A percentile compares a stretch with the other conserved stretches of the same genome.
Evolutionary conservation across 2,797 vertebrate genomes (phyloP).

Genomic region (Jordanella pulchra): DNA sequence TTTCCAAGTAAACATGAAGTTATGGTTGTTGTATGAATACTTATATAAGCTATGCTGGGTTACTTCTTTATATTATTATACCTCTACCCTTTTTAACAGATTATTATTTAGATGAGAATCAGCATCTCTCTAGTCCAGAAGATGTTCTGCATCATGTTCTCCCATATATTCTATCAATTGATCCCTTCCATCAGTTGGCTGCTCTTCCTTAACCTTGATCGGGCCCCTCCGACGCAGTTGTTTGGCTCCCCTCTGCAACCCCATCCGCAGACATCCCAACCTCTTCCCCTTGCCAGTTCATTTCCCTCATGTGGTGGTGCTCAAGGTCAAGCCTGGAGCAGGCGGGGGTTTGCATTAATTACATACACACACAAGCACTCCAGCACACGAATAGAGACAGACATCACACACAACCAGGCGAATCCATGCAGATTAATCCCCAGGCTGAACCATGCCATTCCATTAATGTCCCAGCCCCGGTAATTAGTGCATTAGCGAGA

Average conservation of each 20-base stretch:
- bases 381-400: conserved; percentile 13
- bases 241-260: conserved; percentile 10
- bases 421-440: conserved; percentile 80
- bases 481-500: conserved; percentile 79
- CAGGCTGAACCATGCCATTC: conserved; percentile 75
- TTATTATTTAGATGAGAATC: too few relatives aligned
- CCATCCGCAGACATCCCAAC: conserved; percentile 48
- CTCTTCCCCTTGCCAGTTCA: conserved; percentile 58
- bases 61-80: not conserved
- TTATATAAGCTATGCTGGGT: not conserved
- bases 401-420: conserved; percentile 33
- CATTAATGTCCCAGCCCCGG: conserved; percentile 78
- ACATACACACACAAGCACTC: conserved; percentile 48
- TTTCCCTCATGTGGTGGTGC: conserved; percentile 67
- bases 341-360: conserved; percentile 72
- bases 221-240: conserved; percentile 22
- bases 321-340: conserved; percentile 71
- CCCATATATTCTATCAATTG: conserved; percentile 36
- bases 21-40: not conserved
- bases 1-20: too few relatives aligned
- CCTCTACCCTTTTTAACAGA: not conserved
- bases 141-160: not conserved
- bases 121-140: not conserved
- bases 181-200: conserved; percentile 34
- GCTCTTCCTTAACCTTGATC: conserved; percentile 57